Conservation (phyloP, 2,797 vertebrate genomes). For the Glossophaga mutica region DNA sequence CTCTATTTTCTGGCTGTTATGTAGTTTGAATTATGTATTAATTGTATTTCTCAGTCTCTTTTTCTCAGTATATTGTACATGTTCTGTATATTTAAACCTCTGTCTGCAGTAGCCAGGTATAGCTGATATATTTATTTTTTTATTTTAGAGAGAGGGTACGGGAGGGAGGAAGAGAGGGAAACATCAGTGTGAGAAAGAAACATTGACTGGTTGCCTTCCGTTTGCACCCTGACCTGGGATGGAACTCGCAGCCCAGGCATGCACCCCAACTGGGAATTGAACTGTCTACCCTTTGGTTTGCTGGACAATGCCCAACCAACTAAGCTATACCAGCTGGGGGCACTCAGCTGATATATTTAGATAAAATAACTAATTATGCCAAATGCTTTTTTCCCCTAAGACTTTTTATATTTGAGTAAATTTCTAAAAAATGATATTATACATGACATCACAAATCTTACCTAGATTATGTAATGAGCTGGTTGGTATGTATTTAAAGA, state of each 20-base stretch:
- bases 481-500: not conserved
- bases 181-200: too few species aligned
- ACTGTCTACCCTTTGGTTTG: too few species aligned
- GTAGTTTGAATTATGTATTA: not conserved
- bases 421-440: not conserved
- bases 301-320: too few species aligned
- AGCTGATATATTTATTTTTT: not conserved
- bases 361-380: not conserved
- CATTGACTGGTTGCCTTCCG: too few species aligned
- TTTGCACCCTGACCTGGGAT: too few species aligned
- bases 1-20: not conserved
- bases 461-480: not conserved
- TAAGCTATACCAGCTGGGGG: too few species aligned
- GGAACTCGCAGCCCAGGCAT: too few species aligned
- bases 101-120: not conserved
- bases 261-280: too few species aligned
- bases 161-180: too few species aligned
- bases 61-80: not conserved
- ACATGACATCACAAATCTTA: not conserved
- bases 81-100: not conserved
- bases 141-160: too few species aligned
- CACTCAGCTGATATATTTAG: not conserved
- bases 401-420: not conserved
- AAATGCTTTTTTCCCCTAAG: not conserved
- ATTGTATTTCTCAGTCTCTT: not conserved